A percentile compares a stretch with the other conserved stretches of the same genome.
Conservation (phyloP, 2,797 vertebrate species). For the Gallinago solitaria region DNA sequence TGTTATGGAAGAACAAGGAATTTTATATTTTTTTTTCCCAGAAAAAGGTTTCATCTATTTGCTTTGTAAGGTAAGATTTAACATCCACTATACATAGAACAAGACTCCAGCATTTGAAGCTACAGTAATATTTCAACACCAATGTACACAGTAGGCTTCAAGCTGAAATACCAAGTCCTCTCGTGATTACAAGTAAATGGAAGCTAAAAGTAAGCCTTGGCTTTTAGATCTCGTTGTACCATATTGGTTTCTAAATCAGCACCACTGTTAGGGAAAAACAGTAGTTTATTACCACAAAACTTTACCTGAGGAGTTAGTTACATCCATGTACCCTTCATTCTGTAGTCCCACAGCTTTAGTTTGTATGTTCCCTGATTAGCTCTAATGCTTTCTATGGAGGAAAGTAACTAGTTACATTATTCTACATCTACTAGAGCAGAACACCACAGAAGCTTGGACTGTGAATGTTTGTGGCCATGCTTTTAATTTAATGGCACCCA, state of each 20-base stretch:
- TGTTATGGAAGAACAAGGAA: background rate
- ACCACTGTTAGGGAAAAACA: background rate
- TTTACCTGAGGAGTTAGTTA: background rate
- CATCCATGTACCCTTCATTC: background rate
- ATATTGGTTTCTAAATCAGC: background rate
- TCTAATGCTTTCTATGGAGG: background rate
- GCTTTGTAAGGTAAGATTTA: background rate
- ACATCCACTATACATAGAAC: background rate
- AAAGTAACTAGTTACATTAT: background rate
- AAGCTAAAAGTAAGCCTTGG: background rate
- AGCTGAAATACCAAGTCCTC: background rate
- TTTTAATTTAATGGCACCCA: background rate
- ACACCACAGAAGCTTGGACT: background rate
- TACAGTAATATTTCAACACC: background rate
- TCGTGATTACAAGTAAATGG: background rate
- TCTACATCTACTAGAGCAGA: background rate
- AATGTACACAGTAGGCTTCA: background rate
- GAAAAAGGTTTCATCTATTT: background rate
- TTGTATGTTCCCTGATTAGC: background rate
- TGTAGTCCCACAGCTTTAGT: background rate
- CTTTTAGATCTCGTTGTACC: background rate
- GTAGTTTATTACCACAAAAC: background rate
- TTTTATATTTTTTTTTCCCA: background rate
- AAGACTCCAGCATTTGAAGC: background rate
- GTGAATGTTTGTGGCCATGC: background rate